Conservation (phyloP, 2,113 vertebrate species). For the Paramormyrops kingsleyae region DNA sequence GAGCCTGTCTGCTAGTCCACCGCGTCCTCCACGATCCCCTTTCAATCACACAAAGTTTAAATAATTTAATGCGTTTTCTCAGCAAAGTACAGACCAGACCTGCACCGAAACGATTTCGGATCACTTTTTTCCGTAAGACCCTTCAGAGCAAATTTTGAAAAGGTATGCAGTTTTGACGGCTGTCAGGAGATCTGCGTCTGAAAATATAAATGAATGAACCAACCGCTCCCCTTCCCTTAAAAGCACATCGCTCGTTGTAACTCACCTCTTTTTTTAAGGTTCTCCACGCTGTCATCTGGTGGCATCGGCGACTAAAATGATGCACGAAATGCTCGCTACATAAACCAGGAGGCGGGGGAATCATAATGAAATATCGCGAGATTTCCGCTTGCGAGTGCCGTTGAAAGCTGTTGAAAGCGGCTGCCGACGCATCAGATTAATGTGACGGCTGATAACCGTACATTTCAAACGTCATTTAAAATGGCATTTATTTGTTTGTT, state of each 20-base stretch:
- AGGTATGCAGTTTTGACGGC: neutral
- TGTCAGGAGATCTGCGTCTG: neutral
- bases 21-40: neutral
- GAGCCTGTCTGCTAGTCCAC: neutral
- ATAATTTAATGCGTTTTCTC: neutral
- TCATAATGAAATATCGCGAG: conserved; percentile 31
- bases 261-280: conserved; percentile 13
- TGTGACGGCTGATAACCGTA: neutral
- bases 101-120: neutral
- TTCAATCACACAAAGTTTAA: neutral
- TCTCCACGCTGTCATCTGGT: conserved; percentile 11
- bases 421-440: neutral
- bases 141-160: conserved; percentile 6
- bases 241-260: neutral
- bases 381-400: conserved; percentile 7
- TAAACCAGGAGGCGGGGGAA: conserved; percentile 14
- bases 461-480: neutral
- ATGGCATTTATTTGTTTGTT: neutral
- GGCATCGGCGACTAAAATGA: conserved; percentile 27
- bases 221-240: neutral
- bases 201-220: neutral
- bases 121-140: conserved; percentile 14
- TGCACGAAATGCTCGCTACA: conserved; percentile 32
- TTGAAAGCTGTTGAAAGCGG: neutral
- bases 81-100: neutral